Conservation (phyloP, 2,888 invertebrate species). For the Idaea dimidiata region DNA sequence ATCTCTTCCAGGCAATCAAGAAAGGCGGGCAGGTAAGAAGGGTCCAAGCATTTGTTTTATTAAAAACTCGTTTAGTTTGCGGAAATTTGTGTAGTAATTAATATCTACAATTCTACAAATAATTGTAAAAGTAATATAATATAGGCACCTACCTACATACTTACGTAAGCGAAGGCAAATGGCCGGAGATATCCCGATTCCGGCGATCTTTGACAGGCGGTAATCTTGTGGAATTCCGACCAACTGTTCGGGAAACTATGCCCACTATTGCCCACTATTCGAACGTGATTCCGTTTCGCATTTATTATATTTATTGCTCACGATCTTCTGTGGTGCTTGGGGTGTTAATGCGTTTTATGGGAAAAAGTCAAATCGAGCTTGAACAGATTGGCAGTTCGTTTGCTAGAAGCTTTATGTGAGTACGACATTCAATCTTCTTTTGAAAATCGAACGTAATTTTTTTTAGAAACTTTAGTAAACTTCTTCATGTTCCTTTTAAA, state of each 20-base stretch:
- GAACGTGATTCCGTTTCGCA: conserved; percentile 33
- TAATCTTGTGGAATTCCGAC: conserved; percentile 60
- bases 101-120: background rate
- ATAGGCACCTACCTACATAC: too few species aligned
- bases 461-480: too few species aligned
- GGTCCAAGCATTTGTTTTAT: too few species aligned
- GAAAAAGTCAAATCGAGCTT: background rate
- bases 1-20: too few species aligned
- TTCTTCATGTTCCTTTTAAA: too few species aligned
- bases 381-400: background rate
- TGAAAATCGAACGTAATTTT: too few species aligned
- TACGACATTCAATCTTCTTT: background rate
- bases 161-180: conserved; percentile 8
- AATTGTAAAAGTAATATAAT: background rate
- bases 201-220: conserved; percentile 31
- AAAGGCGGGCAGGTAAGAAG: too few species aligned
- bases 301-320: conserved; percentile 31
- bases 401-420: background rate
- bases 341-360: background rate
- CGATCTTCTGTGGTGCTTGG: background rate
- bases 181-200: conserved; percentile 31
- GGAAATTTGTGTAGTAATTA: background rate
- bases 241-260: conserved; percentile 45
- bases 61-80: background rate
- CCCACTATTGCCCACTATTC: conserved; percentile 32